These are phyloP conservation scores for Bilobella aurantiaca DNA, from an alignment of 1,140 invertebrate genomes.

Conservation along the genomic window DNA sequence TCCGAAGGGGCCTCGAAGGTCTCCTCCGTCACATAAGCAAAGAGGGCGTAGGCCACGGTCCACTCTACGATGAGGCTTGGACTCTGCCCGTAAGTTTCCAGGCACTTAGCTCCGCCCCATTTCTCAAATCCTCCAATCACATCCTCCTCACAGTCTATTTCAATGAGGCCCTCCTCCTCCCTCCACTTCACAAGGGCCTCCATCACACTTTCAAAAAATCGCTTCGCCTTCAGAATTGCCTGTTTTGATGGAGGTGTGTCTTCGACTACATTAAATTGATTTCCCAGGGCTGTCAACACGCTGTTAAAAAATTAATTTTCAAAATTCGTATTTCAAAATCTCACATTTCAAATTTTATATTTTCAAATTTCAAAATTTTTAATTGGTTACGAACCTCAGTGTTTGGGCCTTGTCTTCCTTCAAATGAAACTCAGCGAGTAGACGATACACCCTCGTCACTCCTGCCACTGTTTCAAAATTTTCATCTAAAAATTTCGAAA, in stretches of 20 bases:
- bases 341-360: too few relatives aligned
- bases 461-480: constrained; percentile 21
- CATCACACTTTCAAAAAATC: constrained; percentile 24
- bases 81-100: constrained; percentile 26
- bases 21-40: constrained; percentile 20
- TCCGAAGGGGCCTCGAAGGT: constrained; percentile 11
- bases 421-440: constrained; percentile 26
- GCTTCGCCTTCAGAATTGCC: constrained; percentile 23
- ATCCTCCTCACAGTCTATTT: neutral
- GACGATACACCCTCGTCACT: constrained; percentile 23
- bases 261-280: constrained; percentile 26
- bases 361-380: too few relatives aligned
- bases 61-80: constrained; percentile 28
- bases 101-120: constrained; percentile 25
- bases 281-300: constrained; percentile 24
- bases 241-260: constrained; percentile 8
- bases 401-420: constrained; percentile 10
- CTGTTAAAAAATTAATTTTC: too few relatives aligned
- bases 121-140: neutral
- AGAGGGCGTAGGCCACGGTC: constrained; percentile 22
- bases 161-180: neutral
- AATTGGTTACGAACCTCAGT: too few relatives aligned
- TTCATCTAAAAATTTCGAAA: constrained; percentile 4
- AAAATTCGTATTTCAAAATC: too few relatives aligned
- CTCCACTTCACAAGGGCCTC: neutral